A percentile compares a stretch with the other conserved stretches of the same genome.
phyloP scores from a whole-genome alignment of 2,888 invertebrate genomes.

The Camponotus fellah region DNA sequence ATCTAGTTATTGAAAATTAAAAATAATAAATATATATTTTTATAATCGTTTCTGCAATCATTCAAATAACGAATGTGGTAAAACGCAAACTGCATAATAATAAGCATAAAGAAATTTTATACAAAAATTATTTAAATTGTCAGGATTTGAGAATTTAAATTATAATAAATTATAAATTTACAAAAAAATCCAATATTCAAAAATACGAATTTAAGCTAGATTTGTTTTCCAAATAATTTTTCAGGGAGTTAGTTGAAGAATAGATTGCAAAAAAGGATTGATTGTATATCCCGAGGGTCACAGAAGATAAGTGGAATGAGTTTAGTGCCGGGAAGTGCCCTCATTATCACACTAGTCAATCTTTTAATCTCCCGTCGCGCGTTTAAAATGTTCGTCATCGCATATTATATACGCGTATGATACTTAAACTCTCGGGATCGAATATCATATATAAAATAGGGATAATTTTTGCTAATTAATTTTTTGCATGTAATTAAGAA shows the following conservation, averaged over 20 bases:
- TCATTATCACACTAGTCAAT: constrained; percentile 85
- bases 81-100: background rate
- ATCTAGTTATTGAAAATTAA: background rate
- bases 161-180: background rate
- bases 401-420: background rate
- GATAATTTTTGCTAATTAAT: background rate
- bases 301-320: constrained; percentile 80
- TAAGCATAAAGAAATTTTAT: background rate
- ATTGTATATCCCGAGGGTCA: constrained; percentile 67
- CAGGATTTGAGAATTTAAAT: background rate
- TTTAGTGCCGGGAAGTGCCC: constrained; percentile 84
- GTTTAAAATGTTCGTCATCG: constrained; percentile 27
- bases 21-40: background rate
- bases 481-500: background rate
- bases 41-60: background rate
- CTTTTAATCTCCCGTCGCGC: constrained; percentile 80
- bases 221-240: constrained; percentile 51
- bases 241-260: constrained; percentile 65
- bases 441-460: background rate
- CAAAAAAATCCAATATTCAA: background rate
- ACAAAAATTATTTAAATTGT: background rate
- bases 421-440: background rate
- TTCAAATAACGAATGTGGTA: background rate
- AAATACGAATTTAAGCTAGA: background rate
- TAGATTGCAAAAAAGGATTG: constrained; percentile 69